Percentiles rank a stretch among this genome's conserved stretches.
Conservation (phyloP, 2,113 vertebrate genomes). For the Arothron firmamentum region DNA sequence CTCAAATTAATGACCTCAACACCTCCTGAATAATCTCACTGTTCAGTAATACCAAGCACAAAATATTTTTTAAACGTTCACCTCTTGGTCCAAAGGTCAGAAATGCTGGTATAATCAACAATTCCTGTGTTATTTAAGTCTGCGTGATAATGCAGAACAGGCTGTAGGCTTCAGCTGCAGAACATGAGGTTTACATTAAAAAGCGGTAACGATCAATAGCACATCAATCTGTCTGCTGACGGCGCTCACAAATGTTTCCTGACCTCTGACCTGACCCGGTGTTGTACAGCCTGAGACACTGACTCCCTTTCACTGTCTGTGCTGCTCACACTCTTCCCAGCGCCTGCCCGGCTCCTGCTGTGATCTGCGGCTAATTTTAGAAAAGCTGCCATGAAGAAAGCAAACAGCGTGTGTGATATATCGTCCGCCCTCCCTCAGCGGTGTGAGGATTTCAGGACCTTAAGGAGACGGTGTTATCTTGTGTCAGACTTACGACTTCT, state of each 20-base stretch:
- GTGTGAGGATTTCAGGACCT: constrained; percentile 33
- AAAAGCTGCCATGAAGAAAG: constrained; percentile 3
- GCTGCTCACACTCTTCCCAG: constrained; percentile 3
- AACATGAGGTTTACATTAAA: constrained; percentile 58
- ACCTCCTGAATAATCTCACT: too few relatives aligned
- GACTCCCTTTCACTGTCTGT: constrained; percentile 11
- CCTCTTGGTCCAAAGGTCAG: too few relatives aligned
- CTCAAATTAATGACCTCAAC: too few relatives aligned
- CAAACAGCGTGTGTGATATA: neutral
- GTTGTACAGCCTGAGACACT: constrained; percentile 38
- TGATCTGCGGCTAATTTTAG: constrained; percentile 13
- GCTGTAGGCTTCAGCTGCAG: neutral
- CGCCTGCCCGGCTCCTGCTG: neutral
- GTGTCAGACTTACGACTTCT: constrained; percentile 89
- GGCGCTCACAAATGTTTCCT: constrained; percentile 44
- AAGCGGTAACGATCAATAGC: constrained; percentile 50
- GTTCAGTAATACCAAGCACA: too few relatives aligned
- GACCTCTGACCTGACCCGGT: constrained; percentile 50
- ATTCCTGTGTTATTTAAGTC: constrained; percentile 22
- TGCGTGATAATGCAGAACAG: constrained; percentile 14
- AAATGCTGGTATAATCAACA: neutral
- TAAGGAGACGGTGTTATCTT: constrained; percentile 52
- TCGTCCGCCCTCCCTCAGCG: constrained; percentile 10
- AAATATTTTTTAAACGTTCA: too few relatives aligned
- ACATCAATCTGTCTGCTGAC: constrained; percentile 45